phyloP scores from a whole-genome alignment of 2,888 invertebrate species.

The Eupithecia abbreviata region DNA sequence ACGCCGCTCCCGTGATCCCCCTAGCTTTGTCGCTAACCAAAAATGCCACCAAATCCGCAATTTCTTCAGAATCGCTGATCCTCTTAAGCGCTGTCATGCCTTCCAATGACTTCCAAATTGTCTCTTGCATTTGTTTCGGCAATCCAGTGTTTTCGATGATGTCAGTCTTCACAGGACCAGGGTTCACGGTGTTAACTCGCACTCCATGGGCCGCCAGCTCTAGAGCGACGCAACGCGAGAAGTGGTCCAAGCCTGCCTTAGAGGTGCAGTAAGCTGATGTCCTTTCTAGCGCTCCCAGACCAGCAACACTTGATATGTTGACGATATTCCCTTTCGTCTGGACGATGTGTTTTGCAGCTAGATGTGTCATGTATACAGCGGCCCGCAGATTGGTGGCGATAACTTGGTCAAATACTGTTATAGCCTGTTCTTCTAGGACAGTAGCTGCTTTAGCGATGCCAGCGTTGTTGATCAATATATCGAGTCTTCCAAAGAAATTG shows the following conservation, averaged over 20 bases:
- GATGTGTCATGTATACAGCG: conserved; percentile 47
- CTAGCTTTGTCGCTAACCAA: background rate
- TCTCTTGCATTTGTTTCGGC: conserved; percentile 55
- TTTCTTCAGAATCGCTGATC: background rate
- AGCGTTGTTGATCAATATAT: conserved; percentile 55
- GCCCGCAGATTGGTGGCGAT: conserved; percentile 53
- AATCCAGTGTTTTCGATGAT: background rate
- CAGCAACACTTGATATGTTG: conserved; percentile 53
- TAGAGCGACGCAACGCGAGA: conserved; percentile 92
- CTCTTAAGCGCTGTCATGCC: conserved; percentile 90
- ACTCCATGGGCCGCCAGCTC: conserved; percentile 89
- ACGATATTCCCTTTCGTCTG: conserved; percentile 56
- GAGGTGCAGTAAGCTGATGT: conserved; percentile 48
- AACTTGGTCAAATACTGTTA: conserved; percentile 48
- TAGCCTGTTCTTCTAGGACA: conserved; percentile 43
- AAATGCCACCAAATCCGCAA: background rate
- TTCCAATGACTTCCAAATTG: conserved; percentile 86
- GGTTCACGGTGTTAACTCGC: conserved; percentile 92
- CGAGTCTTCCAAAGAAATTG: conserved; percentile 44
- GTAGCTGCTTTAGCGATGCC: conserved; percentile 40
- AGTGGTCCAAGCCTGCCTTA: conserved; percentile 87
- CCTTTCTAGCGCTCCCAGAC: conserved; percentile 17
- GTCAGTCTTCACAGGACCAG: conserved; percentile 87
- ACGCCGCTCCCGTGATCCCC: background rate
- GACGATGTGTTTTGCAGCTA: conserved; percentile 49